Conservation (phyloP, 92 coral and sea anemone genomes). For the Scolanthus callimorphus region DNA sequence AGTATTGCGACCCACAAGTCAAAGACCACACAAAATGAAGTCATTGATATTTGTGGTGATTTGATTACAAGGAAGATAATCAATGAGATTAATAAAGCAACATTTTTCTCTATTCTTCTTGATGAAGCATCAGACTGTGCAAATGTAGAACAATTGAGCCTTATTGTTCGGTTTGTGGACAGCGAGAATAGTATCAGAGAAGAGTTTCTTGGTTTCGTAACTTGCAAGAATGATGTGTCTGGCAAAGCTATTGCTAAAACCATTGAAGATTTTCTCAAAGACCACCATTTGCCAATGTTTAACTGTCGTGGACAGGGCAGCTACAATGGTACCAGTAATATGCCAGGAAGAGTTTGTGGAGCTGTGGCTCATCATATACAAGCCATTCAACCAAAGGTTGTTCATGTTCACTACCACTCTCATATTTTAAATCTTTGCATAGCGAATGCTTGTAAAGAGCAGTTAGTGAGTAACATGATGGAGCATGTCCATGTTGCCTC, state of each 20-base stretch:
- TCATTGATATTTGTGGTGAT: no score
- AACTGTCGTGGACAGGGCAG: background rate
- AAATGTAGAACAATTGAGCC: background rate
- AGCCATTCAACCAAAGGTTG: background rate
- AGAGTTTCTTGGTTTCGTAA: constrained; percentile 1
- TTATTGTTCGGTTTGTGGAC: constrained; percentile 3
- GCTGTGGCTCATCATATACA: background rate
- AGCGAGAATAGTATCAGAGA: background rate
- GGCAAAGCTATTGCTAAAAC: background rate
- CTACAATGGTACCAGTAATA: background rate
- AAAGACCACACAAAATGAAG: no score
- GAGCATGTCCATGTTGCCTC: background rate
- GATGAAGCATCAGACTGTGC: no score
- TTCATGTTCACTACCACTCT: background rate
- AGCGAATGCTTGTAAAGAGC: background rate
- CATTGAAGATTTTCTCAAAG: background rate
- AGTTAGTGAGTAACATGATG: background rate
- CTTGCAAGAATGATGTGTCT: background rate
- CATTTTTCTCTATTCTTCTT: no score
- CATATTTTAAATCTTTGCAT: background rate
- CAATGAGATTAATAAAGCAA: no score
- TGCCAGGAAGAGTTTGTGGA: background rate
- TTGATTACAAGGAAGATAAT: no score
- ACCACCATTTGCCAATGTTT: background rate
- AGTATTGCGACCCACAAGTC: no score